phyloP scores from a whole-genome alignment of 2,797 vertebrate species.

The Gallinago stenura region DNA sequence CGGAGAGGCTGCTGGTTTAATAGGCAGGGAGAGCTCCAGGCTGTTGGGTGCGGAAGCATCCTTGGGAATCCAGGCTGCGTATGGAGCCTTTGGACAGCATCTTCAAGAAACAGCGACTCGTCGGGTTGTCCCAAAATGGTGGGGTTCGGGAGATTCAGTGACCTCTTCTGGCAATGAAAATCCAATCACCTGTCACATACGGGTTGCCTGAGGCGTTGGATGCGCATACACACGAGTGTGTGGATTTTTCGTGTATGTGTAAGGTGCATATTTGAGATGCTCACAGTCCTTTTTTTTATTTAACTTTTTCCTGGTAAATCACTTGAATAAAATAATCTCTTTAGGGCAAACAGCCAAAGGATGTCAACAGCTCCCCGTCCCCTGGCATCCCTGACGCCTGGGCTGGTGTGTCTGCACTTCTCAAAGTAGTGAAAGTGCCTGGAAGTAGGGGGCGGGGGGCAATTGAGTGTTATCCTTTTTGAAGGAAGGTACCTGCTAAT shows the following conservation, averaged over 20 bases:
- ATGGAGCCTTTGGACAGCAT: accelerated
- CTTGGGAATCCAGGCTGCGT: background rate
- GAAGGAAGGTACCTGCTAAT: background rate
- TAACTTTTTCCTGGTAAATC: background rate
- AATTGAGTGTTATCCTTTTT: accelerated
- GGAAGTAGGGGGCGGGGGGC: background rate
- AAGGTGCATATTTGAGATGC: accelerated
- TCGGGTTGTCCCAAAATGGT: background rate
- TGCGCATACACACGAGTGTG: accelerated
- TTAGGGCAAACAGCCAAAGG: background rate
- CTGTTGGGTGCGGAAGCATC: accelerated
- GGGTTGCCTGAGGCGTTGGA: accelerated
- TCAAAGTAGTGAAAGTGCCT: background rate
- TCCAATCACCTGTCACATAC: accelerated
- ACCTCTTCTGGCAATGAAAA: background rate
- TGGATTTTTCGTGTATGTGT: accelerated
- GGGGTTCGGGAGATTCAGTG: background rate
- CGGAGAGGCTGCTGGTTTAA: accelerated
- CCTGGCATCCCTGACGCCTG: accelerated
- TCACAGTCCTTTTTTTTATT: accelerated
- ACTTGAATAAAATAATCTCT: accelerated
- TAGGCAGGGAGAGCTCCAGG: background rate
- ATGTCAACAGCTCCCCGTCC: accelerated
- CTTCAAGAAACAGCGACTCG: accelerated
- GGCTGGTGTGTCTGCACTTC: background rate